Percentiles rank a stretch among this genome's conserved stretches.
These are phyloP conservation scores for Leptinotarsa haldemani DNA, from an alignment of 2,888 invertebrate species.

Conservation along the genomic window DNA sequence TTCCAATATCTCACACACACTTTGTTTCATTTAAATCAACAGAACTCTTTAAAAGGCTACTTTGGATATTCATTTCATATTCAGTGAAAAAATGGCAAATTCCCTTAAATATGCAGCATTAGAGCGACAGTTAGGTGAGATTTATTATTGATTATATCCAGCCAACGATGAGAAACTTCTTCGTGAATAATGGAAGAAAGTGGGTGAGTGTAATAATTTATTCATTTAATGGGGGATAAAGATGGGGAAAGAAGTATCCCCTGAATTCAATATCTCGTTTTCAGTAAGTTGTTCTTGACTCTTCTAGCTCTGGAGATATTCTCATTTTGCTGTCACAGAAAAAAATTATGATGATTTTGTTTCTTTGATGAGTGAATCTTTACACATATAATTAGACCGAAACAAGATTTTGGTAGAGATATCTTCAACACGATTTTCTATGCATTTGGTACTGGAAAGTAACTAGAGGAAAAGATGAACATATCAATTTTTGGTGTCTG, in stretches of 20 bases:
- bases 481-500: too few species aligned
- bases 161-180: not conserved
- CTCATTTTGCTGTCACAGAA: too few species aligned
- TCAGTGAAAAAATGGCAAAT: not conserved
- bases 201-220: not conserved
- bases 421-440: too few species aligned
- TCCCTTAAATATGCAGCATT: not conserved
- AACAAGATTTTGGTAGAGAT: too few species aligned
- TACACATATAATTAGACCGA: too few species aligned
- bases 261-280: not conserved
- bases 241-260: not conserved
- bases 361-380: not conserved
- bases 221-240: not conserved
- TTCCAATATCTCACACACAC: too few species aligned
- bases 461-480: too few species aligned
- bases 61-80: not conserved
- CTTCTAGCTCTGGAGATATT: too few species aligned
- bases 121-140: not conserved
- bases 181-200: conserved; percentile 1
- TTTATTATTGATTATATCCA: not conserved
- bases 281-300: not conserved
- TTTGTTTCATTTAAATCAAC: too few species aligned
- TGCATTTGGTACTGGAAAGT: too few species aligned
- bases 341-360: not conserved
- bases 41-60: not conserved